Evolutionary conservation across 37 sponge, comb jelly and placozoan species (phyloP).

Genomic region (Ephydatia muelleri): DNA sequence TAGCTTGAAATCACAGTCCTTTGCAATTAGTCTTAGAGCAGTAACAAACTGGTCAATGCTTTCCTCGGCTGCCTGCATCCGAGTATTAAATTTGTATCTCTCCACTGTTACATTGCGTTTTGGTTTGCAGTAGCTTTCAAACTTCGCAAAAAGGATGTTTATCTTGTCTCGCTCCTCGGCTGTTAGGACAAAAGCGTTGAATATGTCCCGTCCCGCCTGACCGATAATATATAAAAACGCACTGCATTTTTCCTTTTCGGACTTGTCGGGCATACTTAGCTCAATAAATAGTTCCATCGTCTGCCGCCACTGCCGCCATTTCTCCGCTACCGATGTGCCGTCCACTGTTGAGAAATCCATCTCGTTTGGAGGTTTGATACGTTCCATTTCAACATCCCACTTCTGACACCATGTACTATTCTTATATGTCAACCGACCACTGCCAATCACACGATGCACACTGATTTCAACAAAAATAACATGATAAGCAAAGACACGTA

Average conservation of each 20-base stretch:
- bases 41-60: slow-evolving; percentile 3
- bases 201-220: slow-evolving; percentile 12
- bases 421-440: too few relatives aligned
- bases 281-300: slow-evolving; percentile 21
- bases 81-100: slow-evolving; percentile 7
- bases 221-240: slow-evolving; percentile 3
- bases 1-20: slow-evolving; percentile 10
- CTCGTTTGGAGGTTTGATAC: background rate
- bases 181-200: background rate
- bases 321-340: background rate
- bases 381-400: too few relatives aligned
- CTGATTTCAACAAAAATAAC: too few relatives aligned
- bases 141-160: background rate
- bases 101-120: slow-evolving; percentile 16
- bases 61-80: slow-evolving; percentile 2
- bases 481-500: too few relatives aligned
- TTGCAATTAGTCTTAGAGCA: slow-evolving; percentile 14
- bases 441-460: too few relatives aligned
- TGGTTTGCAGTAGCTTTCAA: slow-evolving; percentile 17
- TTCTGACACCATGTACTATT: too few relatives aligned
- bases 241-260: slow-evolving; percentile 15
- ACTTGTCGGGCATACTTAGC: background rate
- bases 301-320: slow-evolving; percentile 5
- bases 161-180: background rate
- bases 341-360: slow-evolving; percentile 9